phyloP scores from a whole-genome alignment of 2,888 invertebrate genomes.

The Thumatha senex region DNA sequence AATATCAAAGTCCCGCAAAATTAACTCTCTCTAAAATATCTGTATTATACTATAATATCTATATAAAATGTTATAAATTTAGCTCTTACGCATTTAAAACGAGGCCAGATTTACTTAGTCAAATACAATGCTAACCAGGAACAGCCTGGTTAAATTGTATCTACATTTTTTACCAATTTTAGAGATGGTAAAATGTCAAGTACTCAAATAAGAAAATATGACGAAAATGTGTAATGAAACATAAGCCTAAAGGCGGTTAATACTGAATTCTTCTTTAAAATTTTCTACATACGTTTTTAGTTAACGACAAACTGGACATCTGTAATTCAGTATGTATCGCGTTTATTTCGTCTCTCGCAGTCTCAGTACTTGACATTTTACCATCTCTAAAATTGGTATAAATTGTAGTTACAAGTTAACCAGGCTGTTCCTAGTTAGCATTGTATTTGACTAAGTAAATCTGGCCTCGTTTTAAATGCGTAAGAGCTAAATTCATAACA shows the following conservation, averaged over 20 bases:
- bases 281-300: constrained; percentile 16
- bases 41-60: too few relatives aligned
- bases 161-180: constrained; percentile 35
- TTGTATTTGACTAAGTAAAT: too few relatives aligned
- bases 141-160: constrained; percentile 34
- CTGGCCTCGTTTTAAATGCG: too few relatives aligned
- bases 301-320: constrained; percentile 30
- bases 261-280: constrained; percentile 15
- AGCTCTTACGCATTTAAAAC: neutral
- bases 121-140: too few relatives aligned
- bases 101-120: too few relatives aligned
- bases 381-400: constrained; percentile 36
- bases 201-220: too few relatives aligned
- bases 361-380: constrained; percentile 37
- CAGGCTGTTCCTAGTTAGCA: constrained; percentile 30
- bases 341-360: constrained; percentile 31
- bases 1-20: too few relatives aligned
- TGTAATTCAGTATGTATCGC: constrained; percentile 31
- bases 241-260: too few relatives aligned
- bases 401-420: constrained; percentile 35
- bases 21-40: too few relatives aligned
- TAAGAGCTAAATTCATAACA: too few relatives aligned
- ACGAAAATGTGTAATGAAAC: too few relatives aligned
- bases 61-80: too few relatives aligned
- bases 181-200: constrained; percentile 39